Conservation (phyloP, 2,113 vertebrate genomes). For the Elephantulus edwardii region DNA sequence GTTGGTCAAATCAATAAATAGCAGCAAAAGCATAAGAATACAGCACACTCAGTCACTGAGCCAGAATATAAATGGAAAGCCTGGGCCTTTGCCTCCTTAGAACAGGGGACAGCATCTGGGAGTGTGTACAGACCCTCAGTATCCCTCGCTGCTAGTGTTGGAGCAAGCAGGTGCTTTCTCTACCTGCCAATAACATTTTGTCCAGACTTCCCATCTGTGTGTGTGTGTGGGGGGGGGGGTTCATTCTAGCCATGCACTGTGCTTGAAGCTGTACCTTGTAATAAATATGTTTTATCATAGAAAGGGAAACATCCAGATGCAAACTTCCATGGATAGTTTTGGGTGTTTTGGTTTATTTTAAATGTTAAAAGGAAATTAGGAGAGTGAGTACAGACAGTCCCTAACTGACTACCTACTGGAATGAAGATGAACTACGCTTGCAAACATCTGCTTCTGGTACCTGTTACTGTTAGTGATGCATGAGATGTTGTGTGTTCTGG, state of each 20-base stretch:
- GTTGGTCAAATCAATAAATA: constrained; percentile 80
- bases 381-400: neutral
- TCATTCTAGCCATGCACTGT: fast-evolving
- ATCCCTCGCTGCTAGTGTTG: neutral
- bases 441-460: too few relatives aligned
- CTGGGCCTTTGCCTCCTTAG: neutral
- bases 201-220: neutral
- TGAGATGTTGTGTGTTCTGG: neutral
- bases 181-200: fast-evolving
- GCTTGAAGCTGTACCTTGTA: neutral
- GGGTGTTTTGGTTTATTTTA: too few relatives aligned
- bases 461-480: too few relatives aligned
- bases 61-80: constrained; percentile 61
- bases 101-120: neutral
- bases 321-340: neutral
- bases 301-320: neutral
- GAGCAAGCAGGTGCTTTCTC: neutral
- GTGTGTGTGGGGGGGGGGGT: too few relatives aligned
- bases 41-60: constrained; percentile 64
- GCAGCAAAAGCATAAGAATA: constrained; percentile 46
- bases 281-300: neutral
- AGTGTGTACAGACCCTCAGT: too few relatives aligned
- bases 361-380: neutral
- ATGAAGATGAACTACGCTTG: neutral
- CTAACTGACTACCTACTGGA: neutral